Percentiles rank a stretch among this genome's conserved stretches.
These are phyloP conservation scores for Rhorus exstirpatorius DNA, from an alignment of 2,888 invertebrate species.

Conservation along the genomic window DNA sequence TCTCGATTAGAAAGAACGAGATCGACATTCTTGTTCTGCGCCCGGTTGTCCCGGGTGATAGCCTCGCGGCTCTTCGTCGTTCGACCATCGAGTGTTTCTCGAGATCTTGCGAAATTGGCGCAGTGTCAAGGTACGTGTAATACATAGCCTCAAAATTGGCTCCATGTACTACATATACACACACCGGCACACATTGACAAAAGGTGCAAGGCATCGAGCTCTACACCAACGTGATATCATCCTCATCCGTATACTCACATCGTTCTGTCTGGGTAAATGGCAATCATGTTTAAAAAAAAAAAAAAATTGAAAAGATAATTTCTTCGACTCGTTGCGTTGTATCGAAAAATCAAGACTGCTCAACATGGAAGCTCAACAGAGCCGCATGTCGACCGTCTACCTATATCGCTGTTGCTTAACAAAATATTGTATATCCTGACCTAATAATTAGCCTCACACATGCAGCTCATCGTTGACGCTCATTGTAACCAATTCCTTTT, in stretches of 20 bases:
- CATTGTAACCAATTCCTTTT: not conserved
- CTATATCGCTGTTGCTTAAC: too few relatives aligned
- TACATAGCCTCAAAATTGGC: constrained; percentile 9
- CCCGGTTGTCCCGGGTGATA: constrained; percentile 3
- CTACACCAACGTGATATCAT: too few relatives aligned
- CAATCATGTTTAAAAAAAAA: not conserved
- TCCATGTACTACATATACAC: constrained; percentile 5
- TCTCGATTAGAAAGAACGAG: constrained; percentile 63
- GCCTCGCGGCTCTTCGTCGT: constrained; percentile 37
- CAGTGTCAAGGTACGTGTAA: constrained; percentile 82
- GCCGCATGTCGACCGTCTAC: too few relatives aligned
- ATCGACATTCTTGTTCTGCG: constrained; percentile 38
- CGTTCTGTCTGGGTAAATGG: not conserved
- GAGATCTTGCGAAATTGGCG: constrained; percentile 81
- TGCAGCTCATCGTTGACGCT: not conserved
- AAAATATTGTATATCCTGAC: too few relatives aligned
- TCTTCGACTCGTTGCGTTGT: too few relatives aligned
- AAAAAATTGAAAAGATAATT: not conserved
- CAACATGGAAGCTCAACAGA: too few relatives aligned
- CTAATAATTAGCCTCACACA: too few relatives aligned
- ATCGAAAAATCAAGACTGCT: not conserved
- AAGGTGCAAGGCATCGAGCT: not conserved
- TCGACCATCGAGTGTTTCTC: constrained; percentile 65
- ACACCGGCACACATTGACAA: not conserved
- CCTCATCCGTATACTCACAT: not conserved